Evolutionary conservation across 2,888 invertebrate species (phyloP), one percentile per base, ranked within the genome.

Genomic region (Eubasilissa splendida): DNA sequence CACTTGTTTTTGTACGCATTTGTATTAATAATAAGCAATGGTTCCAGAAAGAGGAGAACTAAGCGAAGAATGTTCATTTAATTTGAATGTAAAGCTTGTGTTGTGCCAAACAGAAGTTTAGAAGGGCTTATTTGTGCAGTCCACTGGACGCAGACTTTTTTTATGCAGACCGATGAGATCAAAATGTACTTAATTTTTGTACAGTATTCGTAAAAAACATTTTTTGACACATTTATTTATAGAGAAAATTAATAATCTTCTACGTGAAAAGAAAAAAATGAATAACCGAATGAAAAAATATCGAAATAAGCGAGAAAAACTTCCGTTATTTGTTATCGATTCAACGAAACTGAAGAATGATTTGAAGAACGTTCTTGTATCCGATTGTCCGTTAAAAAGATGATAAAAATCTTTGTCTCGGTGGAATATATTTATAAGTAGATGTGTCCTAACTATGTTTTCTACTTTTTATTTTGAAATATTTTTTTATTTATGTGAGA

Each of bases 1-100:
- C 79, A 83, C 82, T 82, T 81, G 80, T 83, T 81, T 22, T 80
- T 77, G 80, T 73, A 74, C 78, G 83, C 80, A 81, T 80, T 81
- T 60, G 59, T 78, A 78, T 68, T 75, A 58, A 33, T 71, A 14
- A 22, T 56, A 54, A 73, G 63, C 12, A n/a, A 53, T 5, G 42
- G 42, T 42, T 70, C 14, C 52, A 22, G 4, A 5, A 42, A 42
- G 42, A 7, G n/a, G 33, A 63, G 22, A 70, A 12, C 22, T 22
- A 56, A 73, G 71, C 59, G 52, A 68, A 60, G 68, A 58, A 77
- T 77, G 68, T 77, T 76, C 14, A 42, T 42, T n/a, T 56, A 68
- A 56, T 68, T 12, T 68, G 65, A 60, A 63, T 76, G 53, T 63
- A 60, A 59, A 56, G 59, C 79, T 63, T 63, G 63, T 54, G 42